Evolutionary conservation across 2,888 invertebrate species (phyloP).

Genomic region (Drosophila antonietae): DNA sequence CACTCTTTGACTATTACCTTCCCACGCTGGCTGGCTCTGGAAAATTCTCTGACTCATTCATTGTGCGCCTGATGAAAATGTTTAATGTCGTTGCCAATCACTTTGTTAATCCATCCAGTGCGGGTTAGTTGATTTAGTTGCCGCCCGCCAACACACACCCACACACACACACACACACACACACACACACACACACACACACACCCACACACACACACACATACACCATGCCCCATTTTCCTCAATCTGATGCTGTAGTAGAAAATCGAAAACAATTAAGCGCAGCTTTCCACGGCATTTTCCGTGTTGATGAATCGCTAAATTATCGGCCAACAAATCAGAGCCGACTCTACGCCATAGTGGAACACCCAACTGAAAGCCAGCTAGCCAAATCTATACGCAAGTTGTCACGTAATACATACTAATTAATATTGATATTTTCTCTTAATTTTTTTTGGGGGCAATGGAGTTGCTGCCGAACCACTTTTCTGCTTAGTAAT

Average conservation of each 20-base stretch:
- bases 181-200: not conserved
- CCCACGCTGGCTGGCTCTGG: not conserved
- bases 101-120: slow-evolving; percentile 70
- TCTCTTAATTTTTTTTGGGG: not conserved
- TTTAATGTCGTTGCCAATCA: slow-evolving; percentile 81
- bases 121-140: slow-evolving; percentile 66
- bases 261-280: slow-evolving; percentile 79
- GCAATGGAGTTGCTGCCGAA: not conserved
- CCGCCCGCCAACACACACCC: not conserved
- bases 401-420: slow-evolving; percentile 78
- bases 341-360: not conserved
- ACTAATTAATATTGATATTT: slow-evolving; percentile 79
- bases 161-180: not conserved
- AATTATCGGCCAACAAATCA: slow-evolving; percentile 46
- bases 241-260: slow-evolving; percentile 17
- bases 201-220: not conserved
- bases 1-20: not conserved
- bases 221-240: not conserved
- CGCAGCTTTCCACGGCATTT: slow-evolving; percentile 43
- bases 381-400: slow-evolving; percentile 5
- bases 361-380: not conserved
- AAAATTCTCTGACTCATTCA: slow-evolving; percentile 45
- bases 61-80: slow-evolving; percentile 76
- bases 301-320: slow-evolving; percentile 56
- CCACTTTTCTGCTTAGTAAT: slow-evolving; percentile 71